phyloP scores from a whole-genome alignment of 2,797 vertebrate genomes.

The Lepus oiostolus region DNA sequence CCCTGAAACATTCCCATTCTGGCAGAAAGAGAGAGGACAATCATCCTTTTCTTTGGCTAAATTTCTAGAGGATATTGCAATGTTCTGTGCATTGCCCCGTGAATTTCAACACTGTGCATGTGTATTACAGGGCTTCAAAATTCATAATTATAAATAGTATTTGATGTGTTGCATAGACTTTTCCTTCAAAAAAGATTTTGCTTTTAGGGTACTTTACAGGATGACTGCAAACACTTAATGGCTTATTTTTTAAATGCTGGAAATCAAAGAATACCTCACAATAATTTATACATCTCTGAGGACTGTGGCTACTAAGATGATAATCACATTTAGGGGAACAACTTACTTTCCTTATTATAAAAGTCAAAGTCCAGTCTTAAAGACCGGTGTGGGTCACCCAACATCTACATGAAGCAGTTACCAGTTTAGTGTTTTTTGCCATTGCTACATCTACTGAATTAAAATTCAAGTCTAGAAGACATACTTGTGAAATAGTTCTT shows the following conservation, averaged over 20 bases:
- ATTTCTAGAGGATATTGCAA: conserved; percentile 52
- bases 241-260: conserved; percentile 43
- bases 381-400: not conserved
- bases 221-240: conserved; percentile 4
- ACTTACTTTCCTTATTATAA: conserved; percentile 15
- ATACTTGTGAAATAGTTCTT: not conserved
- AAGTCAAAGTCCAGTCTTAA: conserved; percentile 19
- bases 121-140: not conserved
- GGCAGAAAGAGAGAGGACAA: conserved; percentile 53
- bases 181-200: conserved; percentile 45
- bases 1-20: conserved; percentile 55
- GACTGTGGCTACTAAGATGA: conserved; percentile 12
- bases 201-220: conserved; percentile 20
- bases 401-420: not conserved
- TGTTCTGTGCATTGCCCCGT: conserved; percentile 11
- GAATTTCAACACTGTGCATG: not conserved
- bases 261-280: conserved; percentile 14
- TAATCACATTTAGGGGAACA: not conserved
- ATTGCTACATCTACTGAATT: not conserved
- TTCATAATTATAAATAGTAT: conserved; percentile 36
- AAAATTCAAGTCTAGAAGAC: not conserved
- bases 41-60: conserved; percentile 50
- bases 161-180: not conserved
- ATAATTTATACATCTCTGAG: conserved; percentile 27
- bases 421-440: not conserved